Conservation (phyloP, 2,797 vertebrate species). For the Clarias pachynema region DNA sequence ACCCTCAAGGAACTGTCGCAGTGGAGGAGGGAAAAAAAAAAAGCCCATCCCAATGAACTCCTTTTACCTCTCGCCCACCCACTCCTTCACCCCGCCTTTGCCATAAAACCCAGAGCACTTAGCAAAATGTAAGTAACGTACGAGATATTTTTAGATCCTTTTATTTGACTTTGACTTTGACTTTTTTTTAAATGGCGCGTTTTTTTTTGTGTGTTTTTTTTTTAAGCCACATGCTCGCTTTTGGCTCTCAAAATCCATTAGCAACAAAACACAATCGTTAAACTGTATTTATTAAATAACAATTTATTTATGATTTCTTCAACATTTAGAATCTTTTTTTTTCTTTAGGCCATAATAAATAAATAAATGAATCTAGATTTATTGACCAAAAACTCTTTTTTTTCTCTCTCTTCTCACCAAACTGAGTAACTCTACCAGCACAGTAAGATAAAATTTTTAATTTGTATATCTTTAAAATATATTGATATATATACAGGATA, state of each 20-base stretch:
- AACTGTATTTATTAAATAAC: constrained; percentile 55
- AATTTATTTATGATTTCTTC: constrained; percentile 56
- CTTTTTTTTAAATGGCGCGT: constrained; percentile 59
- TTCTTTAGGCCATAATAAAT: constrained; percentile 36
- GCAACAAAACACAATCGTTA: constrained; percentile 56
- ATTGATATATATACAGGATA: constrained; percentile 65
- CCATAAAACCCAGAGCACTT: constrained; percentile 69
- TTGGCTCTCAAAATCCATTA: not conserved
- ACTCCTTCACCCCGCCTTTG: constrained; percentile 54
- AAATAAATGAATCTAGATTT: constrained; percentile 72
- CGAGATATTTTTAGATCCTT: constrained; percentile 75
- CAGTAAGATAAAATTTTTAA: constrained; percentile 52
- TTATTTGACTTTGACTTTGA: constrained; percentile 27
- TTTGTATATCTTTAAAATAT: constrained; percentile 50
- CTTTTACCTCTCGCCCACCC: constrained; percentile 1
- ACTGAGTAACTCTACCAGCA: constrained; percentile 61
- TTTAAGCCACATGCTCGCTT: not conserved
- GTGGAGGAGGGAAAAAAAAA: constrained; percentile 40
- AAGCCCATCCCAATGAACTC: constrained; percentile 49
- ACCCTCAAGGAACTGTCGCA: constrained; percentile 55
- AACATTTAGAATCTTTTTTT: constrained; percentile 61
- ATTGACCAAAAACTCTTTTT: constrained; percentile 12
- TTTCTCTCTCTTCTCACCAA: constrained; percentile 60
- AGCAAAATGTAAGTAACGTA: constrained; percentile 73
- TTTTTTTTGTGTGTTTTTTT: not conserved